Conservation (phyloP, 2,113 vertebrate species). For the Urocolius indicus region DNA sequence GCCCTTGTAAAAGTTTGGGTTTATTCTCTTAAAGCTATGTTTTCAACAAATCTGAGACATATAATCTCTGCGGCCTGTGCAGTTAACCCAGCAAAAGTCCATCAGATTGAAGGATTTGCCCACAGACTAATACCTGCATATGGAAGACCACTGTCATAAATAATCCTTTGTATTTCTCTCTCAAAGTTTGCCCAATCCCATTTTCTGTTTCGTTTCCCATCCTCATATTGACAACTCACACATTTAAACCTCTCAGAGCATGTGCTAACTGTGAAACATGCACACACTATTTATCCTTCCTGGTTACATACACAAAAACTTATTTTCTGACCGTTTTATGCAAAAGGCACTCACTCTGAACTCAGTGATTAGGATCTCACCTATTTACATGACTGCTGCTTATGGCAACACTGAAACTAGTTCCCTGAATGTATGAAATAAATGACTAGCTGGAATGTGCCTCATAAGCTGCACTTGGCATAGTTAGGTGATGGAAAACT, state of each 20-base stretch:
- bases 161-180: background rate
- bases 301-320: background rate
- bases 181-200: background rate
- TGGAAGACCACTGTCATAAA: background rate
- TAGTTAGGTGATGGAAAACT: background rate
- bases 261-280: background rate
- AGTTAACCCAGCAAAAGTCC: background rate
- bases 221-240: background rate
- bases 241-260: background rate
- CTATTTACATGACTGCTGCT: background rate
- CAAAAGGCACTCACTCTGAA: background rate
- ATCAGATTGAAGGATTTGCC: background rate
- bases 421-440: background rate
- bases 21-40: background rate
- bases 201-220: background rate
- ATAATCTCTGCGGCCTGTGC: background rate
- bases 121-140: background rate
- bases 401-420: background rate
- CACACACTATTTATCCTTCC: background rate
- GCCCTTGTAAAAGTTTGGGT: rapidly evolving
- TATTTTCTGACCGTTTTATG: background rate
- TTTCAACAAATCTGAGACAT: background rate
- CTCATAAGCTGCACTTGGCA: background rate
- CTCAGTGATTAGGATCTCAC: background rate
- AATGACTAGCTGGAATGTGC: background rate